Percentiles rank a stretch among this genome's conserved stretches.
These are phyloP conservation scores for Arctopsyche grandis DNA, from an alignment of 1,140 invertebrate genomes.

Conservation along the genomic window DNA sequence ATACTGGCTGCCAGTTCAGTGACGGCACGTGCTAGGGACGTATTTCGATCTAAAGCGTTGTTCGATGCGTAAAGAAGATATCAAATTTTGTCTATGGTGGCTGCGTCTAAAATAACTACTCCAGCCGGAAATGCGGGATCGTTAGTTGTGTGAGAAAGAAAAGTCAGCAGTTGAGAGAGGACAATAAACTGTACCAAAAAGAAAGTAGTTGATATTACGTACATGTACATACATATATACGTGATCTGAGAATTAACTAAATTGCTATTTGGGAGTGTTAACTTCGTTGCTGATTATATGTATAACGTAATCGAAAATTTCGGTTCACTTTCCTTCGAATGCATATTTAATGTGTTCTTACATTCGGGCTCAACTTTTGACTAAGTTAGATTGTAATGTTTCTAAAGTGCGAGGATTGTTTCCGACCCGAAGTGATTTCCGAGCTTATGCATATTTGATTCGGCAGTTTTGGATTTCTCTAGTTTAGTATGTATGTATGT, in stretches of 20 bases:
- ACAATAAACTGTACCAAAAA: slow-evolving; percentile 13
- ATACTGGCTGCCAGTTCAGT: neutral
- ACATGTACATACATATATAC: too few species aligned
- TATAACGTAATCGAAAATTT: neutral
- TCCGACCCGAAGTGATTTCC: too few species aligned
- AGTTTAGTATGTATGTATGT: too few species aligned
- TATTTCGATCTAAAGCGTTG: neutral
- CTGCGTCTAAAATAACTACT: slow-evolving; percentile 12
- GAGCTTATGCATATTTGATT: too few species aligned
- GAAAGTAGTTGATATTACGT: neutral
- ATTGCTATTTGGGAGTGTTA: too few species aligned
- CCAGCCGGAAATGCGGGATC: slow-evolving; percentile 13
- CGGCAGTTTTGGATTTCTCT: too few species aligned
- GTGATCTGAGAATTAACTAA: too few species aligned
- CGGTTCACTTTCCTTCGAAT: neutral
- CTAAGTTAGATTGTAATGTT: too few species aligned
- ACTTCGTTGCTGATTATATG: neutral
- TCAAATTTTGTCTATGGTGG: slow-evolving; percentile 9
- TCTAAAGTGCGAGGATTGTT: too few species aligned
- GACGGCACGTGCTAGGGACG: neutral
- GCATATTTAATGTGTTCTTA: neutral
- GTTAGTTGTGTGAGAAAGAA: slow-evolving; percentile 8
- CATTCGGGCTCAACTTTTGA: too few species aligned
- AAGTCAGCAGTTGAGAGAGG: neutral
- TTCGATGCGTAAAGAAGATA: slow-evolving; percentile 13